phyloP scores from a whole-genome alignment of 2,888 invertebrate species.

The Tenthredo notha region DNA sequence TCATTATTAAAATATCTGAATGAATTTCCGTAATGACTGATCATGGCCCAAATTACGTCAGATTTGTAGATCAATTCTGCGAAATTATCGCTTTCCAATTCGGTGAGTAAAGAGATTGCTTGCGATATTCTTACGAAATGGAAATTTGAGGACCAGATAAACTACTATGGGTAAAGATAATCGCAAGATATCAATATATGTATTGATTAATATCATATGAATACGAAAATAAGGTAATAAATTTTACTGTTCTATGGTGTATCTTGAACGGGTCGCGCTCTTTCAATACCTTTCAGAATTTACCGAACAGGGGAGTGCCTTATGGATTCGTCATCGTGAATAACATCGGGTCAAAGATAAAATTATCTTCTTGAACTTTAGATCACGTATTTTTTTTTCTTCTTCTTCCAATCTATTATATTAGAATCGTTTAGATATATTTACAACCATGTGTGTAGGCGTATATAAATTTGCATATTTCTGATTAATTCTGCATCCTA shows the following conservation, averaged over 20 bases:
- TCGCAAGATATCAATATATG: background rate
- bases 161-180: background rate
- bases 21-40: background rate
- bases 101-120: constrained; percentile 21
- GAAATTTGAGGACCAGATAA: background rate
- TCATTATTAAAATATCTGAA: background rate
- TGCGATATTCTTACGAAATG: background rate
- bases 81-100: constrained; percentile 38
- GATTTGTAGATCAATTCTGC: background rate
- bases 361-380: background rate
- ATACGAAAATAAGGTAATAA: constrained; percentile 5
- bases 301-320: background rate
- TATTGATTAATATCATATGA: background rate
- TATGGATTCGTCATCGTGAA: background rate
- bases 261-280: background rate
- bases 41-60: background rate
- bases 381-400: background rate
- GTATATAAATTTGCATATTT: background rate
- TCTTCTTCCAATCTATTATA: background rate
- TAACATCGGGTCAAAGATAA: background rate
- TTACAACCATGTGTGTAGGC: background rate
- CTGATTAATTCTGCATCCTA: background rate
- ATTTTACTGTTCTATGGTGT: background rate
- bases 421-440: background rate
- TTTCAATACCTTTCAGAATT: background rate